Conservation (phyloP, 1,140 invertebrate species). For the Aleiodes sp. region DNA sequence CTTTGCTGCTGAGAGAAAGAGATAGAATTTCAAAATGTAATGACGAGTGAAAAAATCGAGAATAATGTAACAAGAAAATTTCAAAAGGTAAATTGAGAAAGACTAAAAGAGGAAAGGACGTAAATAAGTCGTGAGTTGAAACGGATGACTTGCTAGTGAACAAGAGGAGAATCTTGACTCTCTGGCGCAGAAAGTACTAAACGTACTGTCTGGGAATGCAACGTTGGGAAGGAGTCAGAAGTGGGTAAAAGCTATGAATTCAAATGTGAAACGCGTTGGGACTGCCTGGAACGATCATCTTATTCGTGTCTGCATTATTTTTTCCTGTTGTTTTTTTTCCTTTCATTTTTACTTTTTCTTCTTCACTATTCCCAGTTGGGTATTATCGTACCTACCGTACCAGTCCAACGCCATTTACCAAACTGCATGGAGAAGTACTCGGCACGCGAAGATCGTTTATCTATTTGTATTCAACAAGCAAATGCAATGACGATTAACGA, state of each 20-base stretch:
- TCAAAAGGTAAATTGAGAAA: neutral
- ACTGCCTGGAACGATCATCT: constrained; percentile 9
- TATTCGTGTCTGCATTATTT: constrained; percentile 2
- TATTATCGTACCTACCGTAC: too few relatives aligned
- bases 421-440: too few relatives aligned
- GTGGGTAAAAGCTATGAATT: constrained; percentile 30
- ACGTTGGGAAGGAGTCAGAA: constrained; percentile 24
- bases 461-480: too few relatives aligned
- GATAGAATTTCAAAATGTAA: neutral
- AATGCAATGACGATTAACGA: too few relatives aligned
- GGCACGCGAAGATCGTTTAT: too few relatives aligned
- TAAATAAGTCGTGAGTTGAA: constrained; percentile 24
- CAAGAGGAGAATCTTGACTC: constrained; percentile 18
- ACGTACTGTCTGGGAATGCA: constrained; percentile 30
- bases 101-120: constrained; percentile 10
- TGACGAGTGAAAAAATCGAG: neutral
- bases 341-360: too few relatives aligned
- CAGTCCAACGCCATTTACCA: too few relatives aligned
- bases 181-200: neutral
- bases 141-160: constrained; percentile 22
- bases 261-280: constrained; percentile 21
- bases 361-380: too few relatives aligned
- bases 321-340: neutral
- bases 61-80: neutral
- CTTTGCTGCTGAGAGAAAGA: neutral